Conservation (phyloP, 2,888 invertebrate genomes). For the Cryptus viduatorius region DNA sequence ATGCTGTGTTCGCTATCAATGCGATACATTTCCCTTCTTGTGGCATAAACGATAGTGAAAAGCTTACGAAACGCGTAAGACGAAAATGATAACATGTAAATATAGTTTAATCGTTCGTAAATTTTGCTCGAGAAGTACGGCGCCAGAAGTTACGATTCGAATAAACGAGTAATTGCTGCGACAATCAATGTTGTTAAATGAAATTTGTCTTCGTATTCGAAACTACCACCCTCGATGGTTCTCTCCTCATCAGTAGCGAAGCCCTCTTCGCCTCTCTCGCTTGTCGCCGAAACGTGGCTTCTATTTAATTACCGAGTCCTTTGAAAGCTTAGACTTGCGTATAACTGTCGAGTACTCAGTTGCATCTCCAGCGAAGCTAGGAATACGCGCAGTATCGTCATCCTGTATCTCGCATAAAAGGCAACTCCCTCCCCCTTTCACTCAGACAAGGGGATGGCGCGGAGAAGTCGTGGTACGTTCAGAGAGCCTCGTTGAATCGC, state of each 20-base stretch:
- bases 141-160: background rate
- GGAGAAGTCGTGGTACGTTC: conserved; percentile 15
- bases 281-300: conserved; percentile 72
- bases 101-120: background rate
- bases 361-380: conserved; percentile 26
- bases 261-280: conserved; percentile 38
- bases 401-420: conserved; percentile 69
- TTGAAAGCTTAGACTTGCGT: conserved; percentile 71
- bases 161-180: conserved; percentile 25
- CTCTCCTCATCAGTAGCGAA: background rate
- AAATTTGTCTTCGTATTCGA: background rate
- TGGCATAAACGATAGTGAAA: background rate
- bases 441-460: background rate
- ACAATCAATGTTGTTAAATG: conserved; percentile 37
- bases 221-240: conserved; percentile 11
- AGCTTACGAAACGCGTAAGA: background rate
- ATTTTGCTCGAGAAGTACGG: background rate
- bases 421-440: conserved; percentile 38
- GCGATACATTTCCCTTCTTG: background rate
- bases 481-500: conserved; percentile 48
- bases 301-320: conserved; percentile 79
- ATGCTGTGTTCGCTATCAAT: background rate
- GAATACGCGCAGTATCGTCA: conserved; percentile 42
- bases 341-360: conserved; percentile 64
- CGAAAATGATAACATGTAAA: background rate